phyloP scores from a whole-genome alignment of 2,113 vertebrate species.

The Callipepla squamata region DNA sequence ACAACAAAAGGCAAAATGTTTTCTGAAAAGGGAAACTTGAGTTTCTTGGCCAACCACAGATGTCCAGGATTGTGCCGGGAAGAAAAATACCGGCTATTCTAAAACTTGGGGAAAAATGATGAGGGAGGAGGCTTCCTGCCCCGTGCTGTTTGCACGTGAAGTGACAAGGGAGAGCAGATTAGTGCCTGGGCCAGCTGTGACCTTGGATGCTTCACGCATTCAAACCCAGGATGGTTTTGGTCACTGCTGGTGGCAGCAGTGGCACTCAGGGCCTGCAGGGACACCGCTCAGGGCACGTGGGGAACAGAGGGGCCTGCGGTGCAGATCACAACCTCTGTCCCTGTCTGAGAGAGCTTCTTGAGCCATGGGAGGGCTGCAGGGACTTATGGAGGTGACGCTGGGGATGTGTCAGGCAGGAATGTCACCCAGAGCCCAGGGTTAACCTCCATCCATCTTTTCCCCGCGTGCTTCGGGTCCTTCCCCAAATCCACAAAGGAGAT shows the following conservation, averaged over 20 bases:
- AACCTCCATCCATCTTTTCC: slow-evolving; percentile 27
- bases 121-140: slow-evolving; percentile 33
- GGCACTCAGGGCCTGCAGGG: not conserved
- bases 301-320: fast-evolving
- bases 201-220: slow-evolving; percentile 1
- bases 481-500: fast-evolving
- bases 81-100: slow-evolving; percentile 24
- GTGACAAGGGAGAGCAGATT: not conserved
- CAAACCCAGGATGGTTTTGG: not conserved
- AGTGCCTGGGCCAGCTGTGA: slow-evolving; percentile 9
- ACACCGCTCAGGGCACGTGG: not conserved
- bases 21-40: not conserved
- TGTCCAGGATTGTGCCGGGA: slow-evolving; percentile 22
- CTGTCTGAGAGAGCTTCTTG: not conserved
- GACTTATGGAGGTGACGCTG: not conserved
- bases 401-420: slow-evolving; percentile 12
- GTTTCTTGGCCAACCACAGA: not conserved
- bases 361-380: not conserved
- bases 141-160: slow-evolving; percentile 14
- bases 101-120: slow-evolving; percentile 44
- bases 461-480: not conserved
- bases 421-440: not conserved
- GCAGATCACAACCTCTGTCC: not conserved
- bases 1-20: slow-evolving; percentile 52
- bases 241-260: not conserved